Conservation (phyloP, 2,113 vertebrate species). For the Ailuropoda melanoleuca region DNA sequence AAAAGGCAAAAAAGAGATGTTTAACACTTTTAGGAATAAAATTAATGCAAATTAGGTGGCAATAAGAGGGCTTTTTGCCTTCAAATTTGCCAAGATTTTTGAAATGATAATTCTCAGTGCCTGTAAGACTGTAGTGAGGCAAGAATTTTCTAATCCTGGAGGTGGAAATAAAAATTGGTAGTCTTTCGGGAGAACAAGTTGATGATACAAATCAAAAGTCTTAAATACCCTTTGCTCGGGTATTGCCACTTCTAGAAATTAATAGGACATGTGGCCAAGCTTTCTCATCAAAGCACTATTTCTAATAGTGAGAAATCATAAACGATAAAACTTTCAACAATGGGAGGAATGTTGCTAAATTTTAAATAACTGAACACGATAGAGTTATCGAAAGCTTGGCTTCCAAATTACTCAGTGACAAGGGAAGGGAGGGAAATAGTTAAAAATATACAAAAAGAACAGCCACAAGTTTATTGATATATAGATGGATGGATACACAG, state of each 20-base stretch:
- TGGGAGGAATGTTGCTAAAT: not conserved
- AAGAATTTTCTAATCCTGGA: not conserved
- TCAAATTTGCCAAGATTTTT: not conserved
- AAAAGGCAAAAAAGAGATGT: not conserved
- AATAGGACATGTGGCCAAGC: not conserved
- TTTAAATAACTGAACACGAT: not conserved
- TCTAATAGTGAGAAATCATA: not conserved
- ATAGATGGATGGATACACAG: not conserved
- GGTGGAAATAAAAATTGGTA: not conserved
- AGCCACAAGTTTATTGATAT: not conserved
- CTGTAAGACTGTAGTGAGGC: not conserved
- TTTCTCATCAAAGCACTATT: not conserved
- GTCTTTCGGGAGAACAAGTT: not conserved
- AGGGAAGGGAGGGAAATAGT: not conserved
- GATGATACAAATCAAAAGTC: not conserved
- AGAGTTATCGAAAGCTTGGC: not conserved
- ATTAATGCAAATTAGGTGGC: not conserved
- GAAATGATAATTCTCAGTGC: not conserved
- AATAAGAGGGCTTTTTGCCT: not conserved
- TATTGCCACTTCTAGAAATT: not conserved
- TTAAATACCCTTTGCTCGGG: not conserved
- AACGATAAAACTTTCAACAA: not conserved
- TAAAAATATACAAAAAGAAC: not conserved
- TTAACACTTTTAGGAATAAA: not conserved
- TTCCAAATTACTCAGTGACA: not conserved